Conservation (phyloP, 2,888 invertebrate species). For the Eudasyphora cyanicolor region DNA sequence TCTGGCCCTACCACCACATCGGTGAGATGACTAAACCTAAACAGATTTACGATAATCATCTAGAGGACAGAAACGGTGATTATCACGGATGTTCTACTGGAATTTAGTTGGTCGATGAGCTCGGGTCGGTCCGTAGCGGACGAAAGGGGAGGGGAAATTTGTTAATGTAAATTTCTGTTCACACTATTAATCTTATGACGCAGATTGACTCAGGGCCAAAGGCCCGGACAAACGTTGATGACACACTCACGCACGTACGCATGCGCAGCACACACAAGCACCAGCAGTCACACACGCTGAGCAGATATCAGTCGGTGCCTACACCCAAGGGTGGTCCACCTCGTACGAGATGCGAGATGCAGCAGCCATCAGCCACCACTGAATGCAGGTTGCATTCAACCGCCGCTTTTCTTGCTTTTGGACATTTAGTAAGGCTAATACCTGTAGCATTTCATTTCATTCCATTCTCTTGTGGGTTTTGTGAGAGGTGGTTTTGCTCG, state of each 20-base stretch:
- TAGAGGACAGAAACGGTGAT: slow-evolving; percentile 42
- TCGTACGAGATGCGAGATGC: not conserved
- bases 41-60: slow-evolving; percentile 41
- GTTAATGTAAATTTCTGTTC: slow-evolving; percentile 64
- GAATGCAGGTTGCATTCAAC: not conserved
- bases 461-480: slow-evolving; percentile 18
- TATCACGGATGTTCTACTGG: slow-evolving; percentile 64
- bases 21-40: slow-evolving; percentile 10
- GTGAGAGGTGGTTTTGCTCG: not conserved
- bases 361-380: not conserved
- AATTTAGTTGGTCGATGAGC: too few species aligned
- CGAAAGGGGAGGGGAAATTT: slow-evolving; percentile 55
- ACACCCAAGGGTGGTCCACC: slow-evolving; percentile 61
- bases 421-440: slow-evolving; percentile 36
- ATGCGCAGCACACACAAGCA: not conserved
- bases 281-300: not conserved
- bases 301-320: not conserved
- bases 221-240: not conserved
- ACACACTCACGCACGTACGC: slow-evolving; percentile 18
- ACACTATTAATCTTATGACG: slow-evolving; percentile 64
- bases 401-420: not conserved
- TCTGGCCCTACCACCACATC: too few species aligned
- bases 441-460: slow-evolving; percentile 56
- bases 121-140: not conserved
- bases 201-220: slow-evolving; percentile 1